Percentiles rank a stretch among this genome's conserved stretches.
Evolutionary conservation across 2,888 invertebrate species (phyloP).

Genomic region (Iphiclides podalirius): DNA sequence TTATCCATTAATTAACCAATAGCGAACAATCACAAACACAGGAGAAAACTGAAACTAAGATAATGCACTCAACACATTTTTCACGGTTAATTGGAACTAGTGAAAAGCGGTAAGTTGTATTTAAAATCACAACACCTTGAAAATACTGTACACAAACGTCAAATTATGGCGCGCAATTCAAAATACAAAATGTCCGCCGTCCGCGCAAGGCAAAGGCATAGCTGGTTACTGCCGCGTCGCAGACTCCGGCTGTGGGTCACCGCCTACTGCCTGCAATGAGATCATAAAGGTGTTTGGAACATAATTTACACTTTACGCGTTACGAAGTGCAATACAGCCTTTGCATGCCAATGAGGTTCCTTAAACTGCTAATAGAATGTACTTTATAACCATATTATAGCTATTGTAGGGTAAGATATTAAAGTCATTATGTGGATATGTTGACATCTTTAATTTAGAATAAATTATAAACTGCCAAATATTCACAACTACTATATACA

Average conservation of each 20-base stretch:
- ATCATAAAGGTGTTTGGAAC: conserved; percentile 65
- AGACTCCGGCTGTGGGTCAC: conserved; percentile 58
- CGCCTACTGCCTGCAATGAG: conserved; percentile 69
- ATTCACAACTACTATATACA: too few species aligned
- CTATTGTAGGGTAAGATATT: neutral
- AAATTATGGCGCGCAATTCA: conserved; percentile 36
- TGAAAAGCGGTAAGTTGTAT: too few species aligned
- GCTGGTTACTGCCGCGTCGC: conserved; percentile 48
- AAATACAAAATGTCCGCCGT: conserved; percentile 35
- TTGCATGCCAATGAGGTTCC: conserved; percentile 28
- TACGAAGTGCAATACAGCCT: conserved; percentile 42
- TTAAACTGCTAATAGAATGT: conserved; percentile 26
- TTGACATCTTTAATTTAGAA: too few species aligned
- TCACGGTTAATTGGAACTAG: too few species aligned
- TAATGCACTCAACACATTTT: conserved; percentile 5
- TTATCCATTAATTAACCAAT: conserved; percentile 47
- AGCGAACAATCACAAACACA: conserved; percentile 23
- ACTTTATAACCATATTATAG: conserved; percentile 8
- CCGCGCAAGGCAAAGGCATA: conserved; percentile 44
- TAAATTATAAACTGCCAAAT: too few species aligned
- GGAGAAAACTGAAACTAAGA: neutral
- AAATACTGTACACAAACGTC: too few species aligned
- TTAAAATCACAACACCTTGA: too few species aligned
- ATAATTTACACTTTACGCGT: conserved; percentile 61
- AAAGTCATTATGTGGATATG: too few species aligned